Base-by-base conservation (phyloP, 2,888 invertebrate genomes). In the Megaustenia siamemsis region DNA sequence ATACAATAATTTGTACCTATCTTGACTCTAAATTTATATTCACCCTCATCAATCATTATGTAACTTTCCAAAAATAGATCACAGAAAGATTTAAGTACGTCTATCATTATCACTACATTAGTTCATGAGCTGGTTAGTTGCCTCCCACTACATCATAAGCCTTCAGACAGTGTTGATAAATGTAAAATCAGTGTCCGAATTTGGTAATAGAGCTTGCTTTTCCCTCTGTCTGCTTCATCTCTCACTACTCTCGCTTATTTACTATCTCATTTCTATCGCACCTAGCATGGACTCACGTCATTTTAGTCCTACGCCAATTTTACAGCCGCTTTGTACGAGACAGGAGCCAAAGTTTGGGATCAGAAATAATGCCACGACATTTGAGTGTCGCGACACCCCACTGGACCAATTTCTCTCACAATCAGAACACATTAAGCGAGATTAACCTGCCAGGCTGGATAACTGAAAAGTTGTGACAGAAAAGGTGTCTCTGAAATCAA, bases 361-460 rank as follows among this genome's bases (percentile, higher is more conserved):
- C 40, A 21, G 40, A 10, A 73, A 32, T 35, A 49, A 32, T 73
- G 49, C n/a, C 49, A 45, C n/a, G 53, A 49, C 75, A 75, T 53
- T 28, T 49, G 60, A 60, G 45, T 60, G 18, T 60, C 0, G n/a
- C 24, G 77, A 38, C 60, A 56, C 40, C 77, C 76, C 56, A 35
- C 40, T 76, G 73, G 49, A 73, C 28, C 73, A 73, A 73, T 56
- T 76, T 56, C 35, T 35, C 53, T 4, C 45, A 49, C 75, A 76
- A 53, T 76, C 76, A 35, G 76, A 76, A 76, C 45, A 73, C 73
- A 76, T 76, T 45, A 28, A 32, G 49, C 49, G 35, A 66, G 53
- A 80, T 66, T 66, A 80, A 21, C 15, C 40, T 66, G 45, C 32
- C 32, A 35, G 24, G n/a, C 32, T 63, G 43, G 40, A 32, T 40